phyloP scores from a whole-genome alignment of 2,888 invertebrate species.

The Augochlorella aurata region DNA sequence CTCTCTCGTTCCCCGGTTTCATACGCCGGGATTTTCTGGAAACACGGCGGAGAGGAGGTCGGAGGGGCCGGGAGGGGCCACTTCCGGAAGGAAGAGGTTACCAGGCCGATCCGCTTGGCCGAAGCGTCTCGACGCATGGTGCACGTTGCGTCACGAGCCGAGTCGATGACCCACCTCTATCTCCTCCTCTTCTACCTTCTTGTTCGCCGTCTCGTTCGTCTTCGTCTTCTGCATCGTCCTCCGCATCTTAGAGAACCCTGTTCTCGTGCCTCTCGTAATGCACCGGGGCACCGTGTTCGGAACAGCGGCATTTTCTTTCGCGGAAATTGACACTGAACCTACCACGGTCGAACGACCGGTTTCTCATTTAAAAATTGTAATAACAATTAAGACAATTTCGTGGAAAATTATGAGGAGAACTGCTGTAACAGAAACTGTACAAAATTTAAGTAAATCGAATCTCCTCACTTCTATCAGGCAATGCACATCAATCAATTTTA shows the following conservation, averaged over 20 bases:
- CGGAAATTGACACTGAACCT: no score
- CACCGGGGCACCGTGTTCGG: background rate
- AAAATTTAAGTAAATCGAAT: no score
- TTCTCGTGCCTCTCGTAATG: slow-evolving; percentile 12
- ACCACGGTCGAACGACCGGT: no score
- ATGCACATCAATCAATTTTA: no score
- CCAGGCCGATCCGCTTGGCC: slow-evolving; percentile 61
- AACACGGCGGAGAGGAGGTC: background rate
- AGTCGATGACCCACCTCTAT: slow-evolving; percentile 69
- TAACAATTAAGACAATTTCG: no score
- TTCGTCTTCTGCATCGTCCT: background rate
- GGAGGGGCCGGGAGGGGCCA: slow-evolving; percentile 25
- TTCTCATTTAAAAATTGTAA: no score
- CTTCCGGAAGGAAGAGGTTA: slow-evolving; percentile 68
- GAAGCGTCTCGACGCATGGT: slow-evolving; percentile 52
- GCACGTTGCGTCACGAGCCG: slow-evolving; percentile 62
- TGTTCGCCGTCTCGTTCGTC: slow-evolving; percentile 6
- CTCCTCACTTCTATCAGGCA: no score
- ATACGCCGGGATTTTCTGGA: background rate
- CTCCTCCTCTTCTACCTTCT: slow-evolving; percentile 41
- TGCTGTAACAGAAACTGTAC: no score
- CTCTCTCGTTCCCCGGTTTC: background rate
- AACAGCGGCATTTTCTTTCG: no score
- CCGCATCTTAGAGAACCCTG: slow-evolving; percentile 10
- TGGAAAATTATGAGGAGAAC: no score